Base-by-base conservation (phyloP, 2,113 vertebrate genomes). In the Gymnarchus niloticus region DNA sequence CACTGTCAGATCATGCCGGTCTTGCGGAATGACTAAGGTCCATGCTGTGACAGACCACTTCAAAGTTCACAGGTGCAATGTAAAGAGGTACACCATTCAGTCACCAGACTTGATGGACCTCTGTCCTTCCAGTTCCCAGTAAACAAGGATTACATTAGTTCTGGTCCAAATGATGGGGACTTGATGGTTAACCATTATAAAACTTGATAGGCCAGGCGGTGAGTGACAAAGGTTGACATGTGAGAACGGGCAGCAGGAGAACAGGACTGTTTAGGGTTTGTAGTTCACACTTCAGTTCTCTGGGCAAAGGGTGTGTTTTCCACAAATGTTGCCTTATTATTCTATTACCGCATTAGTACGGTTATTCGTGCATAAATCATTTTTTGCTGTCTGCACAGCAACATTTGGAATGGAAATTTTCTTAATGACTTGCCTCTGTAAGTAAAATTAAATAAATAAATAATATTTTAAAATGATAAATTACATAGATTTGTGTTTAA, bases 111-210 rank as follows among this genome's bases (percentile, higher is more conserved):
- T 7, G 12, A 4, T 49, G 49, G 56, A 28, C 61, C 86, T 84
- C 80, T 84, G 83, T 49, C 73, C 83, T 25, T 37, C 17, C 44
- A 69, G 46, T 54, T 37, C 33, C 51, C 28, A 21, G 56, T 65
- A 84, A 84, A 85, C 69, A 87, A 54, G 46, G 17, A 28, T 21
- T 9, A 56, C 25, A 81, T 84, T 87, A 87, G 76, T 80, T 87
- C 49, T 78, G 52, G 52, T 56, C 59, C 56, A 83, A 65, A 21
- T 84, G 23, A 76, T 37, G 61, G 44, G 52, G 54, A 80, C 51
- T 61, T 10, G 21, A 51, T 41, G 44, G 3, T 65, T 59, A 80
- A 81, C 82, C 61, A 61, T 28, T 46, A 23, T 51, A 76, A 76
- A 82, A 83, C 37, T 51, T 28, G 10, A 14, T 6, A 54, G 1